Conservation (phyloP, 2,797 vertebrate species). For the Myiotriccus ornatus region DNA sequence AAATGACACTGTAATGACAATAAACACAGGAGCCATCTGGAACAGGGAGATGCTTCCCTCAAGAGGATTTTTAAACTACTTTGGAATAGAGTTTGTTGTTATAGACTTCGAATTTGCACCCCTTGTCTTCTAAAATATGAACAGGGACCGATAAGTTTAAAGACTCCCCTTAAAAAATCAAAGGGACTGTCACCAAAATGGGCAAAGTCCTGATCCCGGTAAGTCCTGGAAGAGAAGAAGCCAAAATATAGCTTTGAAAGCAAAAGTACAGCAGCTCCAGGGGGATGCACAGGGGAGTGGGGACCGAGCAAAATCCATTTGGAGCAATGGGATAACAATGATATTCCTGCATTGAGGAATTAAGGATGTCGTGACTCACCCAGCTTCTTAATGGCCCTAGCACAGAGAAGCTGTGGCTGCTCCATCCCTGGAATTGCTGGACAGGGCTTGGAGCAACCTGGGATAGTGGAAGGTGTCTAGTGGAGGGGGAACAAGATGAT, state of each 20-base stretch:
- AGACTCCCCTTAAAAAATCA: not conserved
- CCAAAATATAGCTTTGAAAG: not conserved
- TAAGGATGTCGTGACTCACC: not conserved
- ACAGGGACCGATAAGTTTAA: not conserved
- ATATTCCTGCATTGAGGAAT: not conserved
- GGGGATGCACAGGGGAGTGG: accelerated
- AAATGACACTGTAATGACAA: not conserved
- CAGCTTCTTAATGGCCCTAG: not conserved
- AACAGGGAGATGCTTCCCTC: not conserved
- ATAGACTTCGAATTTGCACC: not conserved
- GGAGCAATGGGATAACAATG: not conserved
- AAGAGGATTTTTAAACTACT: not conserved
- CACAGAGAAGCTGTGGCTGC: not conserved
- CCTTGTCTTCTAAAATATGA: not conserved
- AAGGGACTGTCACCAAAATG: not conserved
- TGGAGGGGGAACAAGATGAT: not conserved
- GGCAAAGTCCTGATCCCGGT: not conserved
- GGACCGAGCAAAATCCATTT: accelerated
- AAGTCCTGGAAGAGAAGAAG: not conserved
- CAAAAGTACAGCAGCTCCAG: not conserved
- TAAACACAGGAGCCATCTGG: not conserved
- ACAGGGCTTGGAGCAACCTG: not conserved
- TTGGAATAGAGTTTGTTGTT: not conserved
- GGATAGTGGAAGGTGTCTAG: accelerated
- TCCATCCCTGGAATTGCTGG: not conserved